These are phyloP conservation scores for Nebria ingens DNA, from an alignment of 1,140 invertebrate genomes.

Conservation along the genomic window DNA sequence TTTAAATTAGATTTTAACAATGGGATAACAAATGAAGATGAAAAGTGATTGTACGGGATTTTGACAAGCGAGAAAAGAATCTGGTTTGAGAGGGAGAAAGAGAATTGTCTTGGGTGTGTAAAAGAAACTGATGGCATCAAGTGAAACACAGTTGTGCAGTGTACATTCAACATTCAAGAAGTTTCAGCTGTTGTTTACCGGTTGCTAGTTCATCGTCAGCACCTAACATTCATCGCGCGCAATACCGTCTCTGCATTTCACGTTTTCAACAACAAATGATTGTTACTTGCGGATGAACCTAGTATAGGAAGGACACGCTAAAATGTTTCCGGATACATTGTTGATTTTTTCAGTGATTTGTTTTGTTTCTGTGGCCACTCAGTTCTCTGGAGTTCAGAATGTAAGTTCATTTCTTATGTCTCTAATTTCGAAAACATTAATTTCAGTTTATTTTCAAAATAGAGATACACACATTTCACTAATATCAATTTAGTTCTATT, in stretches of 20 bases:
- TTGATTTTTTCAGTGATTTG: neutral
- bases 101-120: neutral
- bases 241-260: neutral
- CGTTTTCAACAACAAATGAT: neutral
- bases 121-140: neutral
- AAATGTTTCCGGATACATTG: neutral
- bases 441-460: neutral
- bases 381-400: neutral
- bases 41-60: slow-evolving; percentile 3
- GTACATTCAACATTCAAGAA: neutral
- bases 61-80: neutral
- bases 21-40: slow-evolving; percentile 2
- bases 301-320: too few relatives aligned
- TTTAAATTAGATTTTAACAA: too few relatives aligned
- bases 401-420: neutral
- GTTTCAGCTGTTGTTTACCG: neutral
- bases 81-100: neutral
- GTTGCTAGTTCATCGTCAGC: too few relatives aligned
- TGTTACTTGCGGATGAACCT: neutral
- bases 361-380: neutral
- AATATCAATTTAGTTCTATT: too few relatives aligned
- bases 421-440: neutral
- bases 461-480: too few relatives aligned
- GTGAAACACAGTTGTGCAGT: neutral
- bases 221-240: neutral